Base-by-base conservation (phyloP, 2,797 vertebrate species). In the Macroramphosus scolopax region DNA sequence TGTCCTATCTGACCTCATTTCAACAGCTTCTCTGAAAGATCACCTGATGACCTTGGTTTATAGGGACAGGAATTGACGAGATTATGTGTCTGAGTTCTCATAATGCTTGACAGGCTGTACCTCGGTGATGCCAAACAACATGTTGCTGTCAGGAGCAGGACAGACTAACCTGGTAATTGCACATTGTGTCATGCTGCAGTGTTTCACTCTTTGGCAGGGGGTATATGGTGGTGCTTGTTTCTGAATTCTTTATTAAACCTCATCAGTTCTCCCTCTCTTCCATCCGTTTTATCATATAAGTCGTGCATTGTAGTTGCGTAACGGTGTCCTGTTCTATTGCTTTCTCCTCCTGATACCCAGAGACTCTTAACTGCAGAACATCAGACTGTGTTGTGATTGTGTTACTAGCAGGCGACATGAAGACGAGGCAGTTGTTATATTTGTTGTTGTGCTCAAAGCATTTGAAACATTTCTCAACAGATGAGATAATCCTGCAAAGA, bases 161-260 rank as follows among this genome's bases (percentile, higher is more conserved):
- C 53, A 52, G 48, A 63, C 71, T 61, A 45, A 77, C 39, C 51
- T 51, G 59, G 17, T 26, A 30, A 10, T 8, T 15, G 30, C 48
- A 63, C 52, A 45, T 10, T 64, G 55, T 47, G 50, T 20, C 28
- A 13, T 18, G 30, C 17, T 54, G 15, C 28, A 36, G 14, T 38
- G 17, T 50, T 28, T 30, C 35, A 16, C 33, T 37, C 14, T 24
- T 41, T 40, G 33, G 24, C 51, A 43, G 42, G 41, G 34, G 34
- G 18, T 68, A 72, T 72, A 52, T 69, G 65, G 43, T 40, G 53
- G 5, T 56, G 35, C 64, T 12, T n/a, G n/a, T n/a, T n/a, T n/a
- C n/a, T n/a, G n/a, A n/a, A n/a, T n/a, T n/a, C n/a, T n/a, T n/a
- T n/a, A 28, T 8, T 60, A 2, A n/a, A 31, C 33, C 1, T 31